phyloP scores from a whole-genome alignment of 2,888 invertebrate species.

The Reticulitermes lucifugus region DNA sequence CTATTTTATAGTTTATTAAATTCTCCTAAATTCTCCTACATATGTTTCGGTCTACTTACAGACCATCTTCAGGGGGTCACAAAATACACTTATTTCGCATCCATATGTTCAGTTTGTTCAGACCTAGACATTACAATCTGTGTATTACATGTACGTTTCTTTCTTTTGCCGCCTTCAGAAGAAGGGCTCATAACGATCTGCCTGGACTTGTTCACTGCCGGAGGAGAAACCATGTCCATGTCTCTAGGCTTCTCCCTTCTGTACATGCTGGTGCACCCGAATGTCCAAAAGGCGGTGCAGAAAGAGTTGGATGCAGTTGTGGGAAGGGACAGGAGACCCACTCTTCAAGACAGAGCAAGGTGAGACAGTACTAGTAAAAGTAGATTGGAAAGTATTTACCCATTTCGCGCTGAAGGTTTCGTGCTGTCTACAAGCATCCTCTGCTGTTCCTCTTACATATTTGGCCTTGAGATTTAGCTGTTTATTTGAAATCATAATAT shows the following conservation, averaged over 20 bases:
- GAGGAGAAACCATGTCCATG: slow-evolving; percentile 55
- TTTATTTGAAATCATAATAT: too few relatives aligned
- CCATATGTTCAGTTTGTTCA: background rate
- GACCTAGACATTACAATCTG: background rate
- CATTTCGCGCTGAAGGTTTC: too few relatives aligned
- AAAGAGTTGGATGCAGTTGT: slow-evolving; percentile 54
- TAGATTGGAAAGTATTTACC: too few relatives aligned
- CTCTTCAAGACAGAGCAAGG: slow-evolving; percentile 50
- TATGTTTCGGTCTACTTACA: background rate
- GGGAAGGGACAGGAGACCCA: slow-evolving; percentile 46
- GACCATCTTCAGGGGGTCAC: background rate
- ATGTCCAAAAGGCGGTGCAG: slow-evolving; percentile 54
- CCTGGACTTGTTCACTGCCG: slow-evolving; percentile 54
- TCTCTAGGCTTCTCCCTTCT: slow-evolving; percentile 53
- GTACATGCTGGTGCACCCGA: slow-evolving; percentile 54
- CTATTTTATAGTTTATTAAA: background rate
- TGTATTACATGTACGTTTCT: background rate
- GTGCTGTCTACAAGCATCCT: too few relatives aligned
- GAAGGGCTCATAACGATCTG: slow-evolving; percentile 51
- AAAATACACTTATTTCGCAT: background rate
- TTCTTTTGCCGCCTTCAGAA: slow-evolving; percentile 45
- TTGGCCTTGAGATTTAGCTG: too few relatives aligned
- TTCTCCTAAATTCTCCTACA: background rate
- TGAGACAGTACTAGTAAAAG: background rate
- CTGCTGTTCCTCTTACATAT: too few relatives aligned